Evolutionary conservation across 2,888 invertebrate species (phyloP).

Genomic region (Miltochrista miniata): DNA sequence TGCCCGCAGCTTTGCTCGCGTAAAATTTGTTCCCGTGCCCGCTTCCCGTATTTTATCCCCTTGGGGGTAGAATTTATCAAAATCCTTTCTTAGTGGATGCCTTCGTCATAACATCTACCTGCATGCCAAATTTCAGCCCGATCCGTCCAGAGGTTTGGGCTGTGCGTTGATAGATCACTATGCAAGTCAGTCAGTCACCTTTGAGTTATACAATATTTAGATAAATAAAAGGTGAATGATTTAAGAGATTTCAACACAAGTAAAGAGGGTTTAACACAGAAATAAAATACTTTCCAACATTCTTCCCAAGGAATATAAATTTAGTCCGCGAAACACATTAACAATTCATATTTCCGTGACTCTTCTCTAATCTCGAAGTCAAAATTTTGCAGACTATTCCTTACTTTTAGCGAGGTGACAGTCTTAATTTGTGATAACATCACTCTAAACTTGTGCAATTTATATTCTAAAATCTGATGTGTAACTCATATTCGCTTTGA

Average conservation of each 20-base stretch:
- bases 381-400: slow-evolving; percentile 29
- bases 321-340: slow-evolving; percentile 3
- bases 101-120: too few relatives aligned
- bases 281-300: neutral
- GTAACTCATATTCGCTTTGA: slow-evolving; percentile 32
- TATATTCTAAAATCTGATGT: slow-evolving; percentile 34
- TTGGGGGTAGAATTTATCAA: too few relatives aligned
- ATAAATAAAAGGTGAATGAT: neutral
- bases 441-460: slow-evolving; percentile 43
- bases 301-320: neutral
- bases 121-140: too few relatives aligned
- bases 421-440: slow-evolving; percentile 37
- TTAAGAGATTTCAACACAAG: neutral
- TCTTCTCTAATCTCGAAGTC: slow-evolving; percentile 24
- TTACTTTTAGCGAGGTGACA: slow-evolving; percentile 40
- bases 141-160: too few relatives aligned
- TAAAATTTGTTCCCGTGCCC: too few relatives aligned
- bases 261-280: neutral
- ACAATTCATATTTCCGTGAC: slow-evolving; percentile 25
- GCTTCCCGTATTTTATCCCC: too few relatives aligned
- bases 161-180: too few relatives aligned
- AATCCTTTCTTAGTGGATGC: too few relatives aligned
- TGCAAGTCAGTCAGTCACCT: too few relatives aligned
- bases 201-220: too few relatives aligned
- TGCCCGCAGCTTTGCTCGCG: too few relatives aligned